Evolutionary conservation across 2,113 vertebrate genomes (phyloP).

Genomic region (Limanda limanda): DNA sequence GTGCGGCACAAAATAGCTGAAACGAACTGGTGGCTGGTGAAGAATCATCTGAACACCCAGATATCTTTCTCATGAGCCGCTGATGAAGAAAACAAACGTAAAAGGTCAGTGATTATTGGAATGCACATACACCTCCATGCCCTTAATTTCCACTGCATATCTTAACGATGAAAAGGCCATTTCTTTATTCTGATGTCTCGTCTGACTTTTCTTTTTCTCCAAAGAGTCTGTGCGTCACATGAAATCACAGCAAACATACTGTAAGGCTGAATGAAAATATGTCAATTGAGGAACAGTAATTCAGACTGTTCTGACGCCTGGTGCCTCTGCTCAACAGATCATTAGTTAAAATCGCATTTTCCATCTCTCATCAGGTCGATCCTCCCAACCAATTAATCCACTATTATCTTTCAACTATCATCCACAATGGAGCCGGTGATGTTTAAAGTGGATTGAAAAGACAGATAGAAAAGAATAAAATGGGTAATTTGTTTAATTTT

Average conservation of each 20-base stretch:
- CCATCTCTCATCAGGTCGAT: conserved; percentile 11
- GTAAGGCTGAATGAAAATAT: conserved; percentile 11
- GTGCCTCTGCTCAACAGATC: conserved; percentile 29
- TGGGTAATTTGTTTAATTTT: conserved; percentile 20
- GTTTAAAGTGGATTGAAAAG: conserved; percentile 14
- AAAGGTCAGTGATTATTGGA: conserved; percentile 59
- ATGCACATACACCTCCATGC: conserved; percentile 3
- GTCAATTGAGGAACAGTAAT: conserved; percentile 9
- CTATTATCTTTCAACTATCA: conserved; percentile 16
- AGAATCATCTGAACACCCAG: conserved; percentile 1
- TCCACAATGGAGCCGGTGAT: conserved; percentile 12
- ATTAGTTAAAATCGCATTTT: conserved; percentile 18
- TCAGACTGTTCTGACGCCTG: conserved; percentile 11
- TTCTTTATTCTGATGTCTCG: conserved; percentile 15
- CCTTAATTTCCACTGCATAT: conserved; percentile 36
- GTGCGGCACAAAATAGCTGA: not conserved
- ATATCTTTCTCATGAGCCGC: conserved; percentile 15
- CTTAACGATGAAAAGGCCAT: conserved; percentile 28
- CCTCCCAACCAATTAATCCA: conserved; percentile 33
- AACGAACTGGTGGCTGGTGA: not conserved
- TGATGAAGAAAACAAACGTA: conserved; percentile 31
- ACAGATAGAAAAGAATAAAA: conserved; percentile 25
- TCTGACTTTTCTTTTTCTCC: not conserved
- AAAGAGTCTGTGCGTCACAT: not conserved
- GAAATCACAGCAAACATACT: conserved; percentile 16